Percentiles rank a stretch among this genome's conserved stretches.
Evolutionary conservation across 2,113 vertebrate species (phyloP).

Genomic region (Bostrychus sinensis): DNA sequence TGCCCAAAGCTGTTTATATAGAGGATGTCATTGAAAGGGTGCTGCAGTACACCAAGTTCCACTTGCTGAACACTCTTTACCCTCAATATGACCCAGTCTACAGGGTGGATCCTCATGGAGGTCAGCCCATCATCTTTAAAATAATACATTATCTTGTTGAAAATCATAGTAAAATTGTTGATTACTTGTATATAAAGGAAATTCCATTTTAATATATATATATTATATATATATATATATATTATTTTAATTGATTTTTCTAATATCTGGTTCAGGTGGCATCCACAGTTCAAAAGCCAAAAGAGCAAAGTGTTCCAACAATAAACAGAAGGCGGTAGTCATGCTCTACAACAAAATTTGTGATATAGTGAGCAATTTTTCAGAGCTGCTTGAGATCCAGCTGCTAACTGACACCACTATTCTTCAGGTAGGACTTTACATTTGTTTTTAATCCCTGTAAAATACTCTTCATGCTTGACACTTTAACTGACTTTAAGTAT

Average conservation of each 20-base stretch:
- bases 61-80: conserved; percentile 95
- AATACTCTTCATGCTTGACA: conserved; percentile 1
- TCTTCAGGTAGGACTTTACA: conserved; percentile 85
- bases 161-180: neutral
- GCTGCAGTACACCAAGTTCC: conserved; percentile 96
- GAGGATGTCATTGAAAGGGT: conserved; percentile 97
- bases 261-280: conserved; percentile 77
- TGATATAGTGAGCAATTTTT: conserved; percentile 91
- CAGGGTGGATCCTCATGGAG: conserved; percentile 86
- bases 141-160: neutral
- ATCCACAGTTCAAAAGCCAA: conserved; percentile 93
- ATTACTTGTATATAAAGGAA: neutral
- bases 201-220: too few species aligned
- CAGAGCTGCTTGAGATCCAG: conserved; percentile 95
- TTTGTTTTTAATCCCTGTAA: conserved; percentile 8
- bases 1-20: conserved; percentile 97
- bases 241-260: too few species aligned
- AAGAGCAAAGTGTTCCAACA: conserved; percentile 89
- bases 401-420: conserved; percentile 98
- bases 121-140: conserved; percentile 72
- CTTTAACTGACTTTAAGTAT: conserved; percentile 2
- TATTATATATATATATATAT: too few species aligned
- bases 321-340: conserved; percentile 95
- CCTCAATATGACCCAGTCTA: conserved; percentile 97
- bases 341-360: conserved; percentile 97